Percentiles rank a stretch among this genome's conserved stretches.
phyloP scores from a whole-genome alignment of 2,113 vertebrate species.

The Equus przewalskii region DNA sequence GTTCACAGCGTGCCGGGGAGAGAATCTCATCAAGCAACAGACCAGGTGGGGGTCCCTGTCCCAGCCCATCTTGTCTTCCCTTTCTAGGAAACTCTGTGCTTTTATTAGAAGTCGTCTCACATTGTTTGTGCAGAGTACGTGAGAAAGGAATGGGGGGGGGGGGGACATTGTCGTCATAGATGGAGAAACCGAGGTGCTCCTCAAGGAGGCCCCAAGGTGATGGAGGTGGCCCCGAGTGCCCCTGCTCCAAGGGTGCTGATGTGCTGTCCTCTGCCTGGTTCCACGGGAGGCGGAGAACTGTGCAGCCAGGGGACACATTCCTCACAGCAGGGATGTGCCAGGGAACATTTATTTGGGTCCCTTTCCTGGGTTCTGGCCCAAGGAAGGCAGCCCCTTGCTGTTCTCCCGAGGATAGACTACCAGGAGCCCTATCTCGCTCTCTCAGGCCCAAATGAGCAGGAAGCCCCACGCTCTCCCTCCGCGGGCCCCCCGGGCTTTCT shows the following conservation, averaged over 20 bases:
- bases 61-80: background rate
- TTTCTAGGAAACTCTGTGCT: background rate
- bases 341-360: background rate
- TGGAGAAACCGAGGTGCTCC: fast-evolving
- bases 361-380: background rate
- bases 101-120: background rate
- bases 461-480: background rate
- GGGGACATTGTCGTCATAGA: background rate
- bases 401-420: conserved; percentile 34
- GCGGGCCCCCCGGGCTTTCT: background rate
- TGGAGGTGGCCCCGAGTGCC: fast-evolving
- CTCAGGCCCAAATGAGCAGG: background rate
- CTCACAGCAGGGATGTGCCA: background rate
- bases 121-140: background rate
- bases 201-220: background rate
- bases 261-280: background rate
- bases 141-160: background rate
- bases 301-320: background rate
- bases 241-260: too few species aligned
- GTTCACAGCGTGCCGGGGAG: fast-evolving
- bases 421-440: background rate
- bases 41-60: fast-evolving
- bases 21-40: background rate
- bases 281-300: too few species aligned
- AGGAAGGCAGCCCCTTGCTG: conserved; percentile 53